These are phyloP conservation scores for Ammospiza maritima DNA, from an alignment of 2,797 vertebrate species.

Conservation along the genomic window DNA sequence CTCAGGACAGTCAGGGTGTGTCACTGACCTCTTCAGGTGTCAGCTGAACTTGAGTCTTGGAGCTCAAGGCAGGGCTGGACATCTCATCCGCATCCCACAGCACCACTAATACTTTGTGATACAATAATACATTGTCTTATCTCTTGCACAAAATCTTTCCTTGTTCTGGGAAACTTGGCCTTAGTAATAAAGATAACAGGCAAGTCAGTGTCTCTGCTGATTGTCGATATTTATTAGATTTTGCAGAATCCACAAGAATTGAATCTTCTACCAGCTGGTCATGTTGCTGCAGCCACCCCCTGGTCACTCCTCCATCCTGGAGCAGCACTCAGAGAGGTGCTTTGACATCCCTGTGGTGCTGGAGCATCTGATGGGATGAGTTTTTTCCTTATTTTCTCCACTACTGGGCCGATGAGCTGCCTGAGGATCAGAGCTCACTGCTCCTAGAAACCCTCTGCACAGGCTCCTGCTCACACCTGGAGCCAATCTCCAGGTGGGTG, in stretches of 20 bases:
- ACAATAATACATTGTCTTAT: neutral
- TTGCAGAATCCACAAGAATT: neutral
- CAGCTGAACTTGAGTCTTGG: neutral
- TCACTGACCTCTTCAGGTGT: neutral
- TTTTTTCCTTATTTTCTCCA: neutral
- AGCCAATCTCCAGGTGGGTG: neutral
- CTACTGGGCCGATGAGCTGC: accelerated
- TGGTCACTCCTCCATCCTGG: neutral
- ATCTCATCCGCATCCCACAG: neutral
- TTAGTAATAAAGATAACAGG: neutral
- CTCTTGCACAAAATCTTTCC: neutral
- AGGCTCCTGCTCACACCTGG: neutral
- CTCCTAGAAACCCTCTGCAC: neutral
- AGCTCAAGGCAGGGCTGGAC: neutral
- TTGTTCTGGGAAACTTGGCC: neutral
- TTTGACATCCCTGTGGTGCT: neutral
- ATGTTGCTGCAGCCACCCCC: accelerated
- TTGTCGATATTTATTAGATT: neutral
- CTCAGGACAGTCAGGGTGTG: neutral
- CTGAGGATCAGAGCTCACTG: neutral
- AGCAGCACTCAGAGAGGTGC: neutral
- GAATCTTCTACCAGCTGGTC: neutral
- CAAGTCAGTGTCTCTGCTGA: neutral
- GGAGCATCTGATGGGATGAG: neutral
- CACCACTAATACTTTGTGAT: neutral